Evolutionary conservation across 2,797 vertebrate genomes (phyloP), one percentile per base, ranked within the genome.

Genomic region (Hafferia zeledoni): DNA sequence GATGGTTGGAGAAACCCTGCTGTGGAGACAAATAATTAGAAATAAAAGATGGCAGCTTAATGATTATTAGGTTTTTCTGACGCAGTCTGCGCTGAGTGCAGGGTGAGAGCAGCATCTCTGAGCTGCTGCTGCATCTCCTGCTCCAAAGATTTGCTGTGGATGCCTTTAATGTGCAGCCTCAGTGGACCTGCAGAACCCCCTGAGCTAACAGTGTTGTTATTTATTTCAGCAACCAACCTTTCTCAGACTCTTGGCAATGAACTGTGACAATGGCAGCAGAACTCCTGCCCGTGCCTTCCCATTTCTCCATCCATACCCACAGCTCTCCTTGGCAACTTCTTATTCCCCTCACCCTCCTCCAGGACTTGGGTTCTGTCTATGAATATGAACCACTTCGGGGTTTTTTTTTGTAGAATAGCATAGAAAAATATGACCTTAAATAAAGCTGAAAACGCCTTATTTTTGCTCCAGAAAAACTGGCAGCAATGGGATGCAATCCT

Each of bases 11-110:
- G 87, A 75, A 87, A 79, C 87, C 87, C 94, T 84, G 91, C 95
- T 95, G 96, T 57, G 95, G 93, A 83, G 92, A 92, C 90, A 95
- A 95, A 89, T 92, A 94, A 95, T 95, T 96, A 86, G 81, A 85
- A 92, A 91, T 39, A 93, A 90, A 94, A 87, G 92, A 91, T 80
- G 88, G 93, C 89, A 93, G 83, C 89, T 78, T 95, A 90, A 93
- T 65, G 91, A 95, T 83, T 52, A 83, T 85, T 59, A 64, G 91
- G 81, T 76, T 39, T 83, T 86, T 71, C 82, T 78, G 83, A 22
- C 5, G 24, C 27, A 25, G 87, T 7, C 64, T 27, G 75, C 1
- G 43, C 49, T 13, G 89, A 41, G 18, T 3, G 49, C 56, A 13
- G 76, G 68, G 27, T 68, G 19, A 78, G 82, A 75, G 7, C 10